A percentile compares a stretch with the other conserved stretches of the same genome.
phyloP scores from a whole-genome alignment of 2,888 invertebrate species.

The Ypsolopha sequella region DNA sequence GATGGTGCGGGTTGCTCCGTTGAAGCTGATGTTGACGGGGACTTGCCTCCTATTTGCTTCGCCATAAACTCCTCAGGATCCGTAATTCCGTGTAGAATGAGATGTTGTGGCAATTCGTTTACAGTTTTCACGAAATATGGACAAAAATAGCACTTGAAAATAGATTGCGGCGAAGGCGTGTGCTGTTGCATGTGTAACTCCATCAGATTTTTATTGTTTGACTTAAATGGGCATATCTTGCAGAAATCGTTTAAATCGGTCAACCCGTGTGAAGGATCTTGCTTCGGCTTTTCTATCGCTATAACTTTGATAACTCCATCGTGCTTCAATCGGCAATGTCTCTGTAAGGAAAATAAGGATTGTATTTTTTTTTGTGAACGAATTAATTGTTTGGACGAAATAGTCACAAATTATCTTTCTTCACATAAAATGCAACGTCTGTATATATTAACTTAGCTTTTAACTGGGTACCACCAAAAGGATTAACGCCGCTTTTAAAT shows the following conservation, averaged over 20 bases:
- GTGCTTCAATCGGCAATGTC: slow-evolving; percentile 84
- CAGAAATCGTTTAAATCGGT: slow-evolving; percentile 60
- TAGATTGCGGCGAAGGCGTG: slow-evolving; percentile 74
- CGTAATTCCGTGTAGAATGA: slow-evolving; percentile 73
- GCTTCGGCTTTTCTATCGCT: slow-evolving; percentile 62
- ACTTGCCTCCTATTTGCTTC: slow-evolving; percentile 38
- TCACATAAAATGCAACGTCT: neutral
- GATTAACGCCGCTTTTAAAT: too few relatives aligned
- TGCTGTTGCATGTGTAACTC: slow-evolving; percentile 79
- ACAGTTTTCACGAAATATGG: slow-evolving; percentile 82
- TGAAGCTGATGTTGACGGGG: slow-evolving; percentile 29
- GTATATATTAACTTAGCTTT: too few relatives aligned
- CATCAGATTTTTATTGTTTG: slow-evolving; percentile 69
- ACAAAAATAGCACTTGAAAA: slow-evolving; percentile 85
- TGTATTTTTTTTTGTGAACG: neutral
- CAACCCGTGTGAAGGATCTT: slow-evolving; percentile 37
- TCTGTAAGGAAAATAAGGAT: slow-evolving; percentile 53
- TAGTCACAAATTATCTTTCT: neutral
- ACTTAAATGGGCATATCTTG: slow-evolving; percentile 79
- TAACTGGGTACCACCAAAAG: too few relatives aligned
- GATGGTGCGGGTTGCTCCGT: slow-evolving; percentile 21
- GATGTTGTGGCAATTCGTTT: slow-evolving; percentile 76
- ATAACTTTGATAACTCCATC: slow-evolving; percentile 80
- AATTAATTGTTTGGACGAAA: neutral
- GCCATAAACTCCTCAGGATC: slow-evolving; percentile 71